Percentiles rank a stretch among this genome's conserved stretches.
phyloP scores from a whole-genome alignment of 2,888 invertebrate species.

The Patella caerulea region DNA sequence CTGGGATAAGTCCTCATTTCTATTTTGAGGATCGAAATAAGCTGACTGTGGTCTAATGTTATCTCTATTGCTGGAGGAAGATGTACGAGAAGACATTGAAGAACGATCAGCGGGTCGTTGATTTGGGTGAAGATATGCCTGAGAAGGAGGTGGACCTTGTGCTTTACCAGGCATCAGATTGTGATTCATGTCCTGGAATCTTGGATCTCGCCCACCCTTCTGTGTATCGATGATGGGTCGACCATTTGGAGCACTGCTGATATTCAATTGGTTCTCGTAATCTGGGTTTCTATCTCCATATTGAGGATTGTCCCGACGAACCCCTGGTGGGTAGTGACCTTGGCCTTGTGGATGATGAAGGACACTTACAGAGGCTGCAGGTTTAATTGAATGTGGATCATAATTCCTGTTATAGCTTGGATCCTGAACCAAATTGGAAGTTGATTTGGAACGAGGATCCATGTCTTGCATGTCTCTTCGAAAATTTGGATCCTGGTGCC shows the following conservation, averaged over 20 bases:
- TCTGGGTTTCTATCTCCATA: constrained; percentile 50
- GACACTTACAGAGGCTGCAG: constrained; percentile 58
- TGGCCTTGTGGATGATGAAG: constrained; percentile 36
- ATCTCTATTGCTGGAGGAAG: constrained; percentile 47
- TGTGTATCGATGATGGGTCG: constrained; percentile 6
- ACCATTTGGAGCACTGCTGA: constrained; percentile 18
- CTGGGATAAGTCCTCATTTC: constrained; percentile 43
- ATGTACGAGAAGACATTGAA: constrained; percentile 47
- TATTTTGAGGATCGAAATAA: constrained; percentile 49
- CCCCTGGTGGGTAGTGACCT: constrained; percentile 24
- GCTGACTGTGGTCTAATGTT: constrained; percentile 59
- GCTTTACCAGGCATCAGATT: constrained; percentile 29
- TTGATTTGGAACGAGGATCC: constrained; percentile 60
- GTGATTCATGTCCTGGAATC: constrained; percentile 30
- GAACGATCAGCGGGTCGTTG: constrained; percentile 40
- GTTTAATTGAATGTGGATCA: constrained; percentile 43
- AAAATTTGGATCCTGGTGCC: constrained; percentile 24
- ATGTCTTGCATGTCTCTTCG: constrained; percentile 29
- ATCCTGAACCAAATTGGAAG: constrained; percentile 58
- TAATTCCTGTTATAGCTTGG: constrained; percentile 53
- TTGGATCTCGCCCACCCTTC: constrained; percentile 21
- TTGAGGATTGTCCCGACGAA: constrained; percentile 30
- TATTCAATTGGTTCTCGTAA: constrained; percentile 62
- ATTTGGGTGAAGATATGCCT: constrained; percentile 30
- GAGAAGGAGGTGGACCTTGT: constrained; percentile 40